Conservation (phyloP, 30 jellyfish, hydroid and myxozoan species). For the Pseudorhiza aurosa region DNA sequence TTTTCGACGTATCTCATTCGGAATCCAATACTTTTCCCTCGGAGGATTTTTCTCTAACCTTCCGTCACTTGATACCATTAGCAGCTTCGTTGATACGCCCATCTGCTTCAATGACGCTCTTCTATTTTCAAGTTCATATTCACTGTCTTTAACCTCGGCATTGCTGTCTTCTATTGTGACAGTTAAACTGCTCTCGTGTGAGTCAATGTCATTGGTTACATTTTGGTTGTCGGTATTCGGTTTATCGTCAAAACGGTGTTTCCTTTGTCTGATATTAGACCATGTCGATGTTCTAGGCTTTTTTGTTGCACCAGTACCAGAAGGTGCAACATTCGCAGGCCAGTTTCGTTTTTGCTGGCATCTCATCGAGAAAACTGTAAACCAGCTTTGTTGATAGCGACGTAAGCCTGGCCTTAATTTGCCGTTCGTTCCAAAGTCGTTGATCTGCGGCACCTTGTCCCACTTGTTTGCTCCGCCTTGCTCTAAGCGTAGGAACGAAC, state of each 20-base stretch:
- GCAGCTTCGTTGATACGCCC: neutral
- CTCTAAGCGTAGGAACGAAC: no score
- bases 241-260: no score
- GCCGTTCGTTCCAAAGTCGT: neutral
- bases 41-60: neutral
- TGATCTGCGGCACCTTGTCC: neutral
- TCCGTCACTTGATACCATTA: neutral
- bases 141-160: neutral
- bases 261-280: no score
- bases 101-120: neutral
- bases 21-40: slow-evolving; percentile 18
- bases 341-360: neutral
- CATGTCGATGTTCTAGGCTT: no score
- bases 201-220: no score
- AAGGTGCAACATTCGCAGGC: neutral
- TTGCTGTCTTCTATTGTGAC: no score
- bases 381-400: slow-evolving; percentile 47
- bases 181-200: no score
- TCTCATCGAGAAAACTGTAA: slow-evolving; percentile 7
- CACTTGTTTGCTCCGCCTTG: neutral
- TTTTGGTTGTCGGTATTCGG: no score
- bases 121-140: neutral
- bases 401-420: neutral
- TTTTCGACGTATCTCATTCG: slow-evolving; percentile 28
- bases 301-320: neutral